A percentile compares a stretch with the other conserved stretches of the same genome.
These are phyloP conservation scores for Emydocephalus ijimae DNA, from an alignment of 2,113 vertebrate genomes.

Conservation along the genomic window DNA sequence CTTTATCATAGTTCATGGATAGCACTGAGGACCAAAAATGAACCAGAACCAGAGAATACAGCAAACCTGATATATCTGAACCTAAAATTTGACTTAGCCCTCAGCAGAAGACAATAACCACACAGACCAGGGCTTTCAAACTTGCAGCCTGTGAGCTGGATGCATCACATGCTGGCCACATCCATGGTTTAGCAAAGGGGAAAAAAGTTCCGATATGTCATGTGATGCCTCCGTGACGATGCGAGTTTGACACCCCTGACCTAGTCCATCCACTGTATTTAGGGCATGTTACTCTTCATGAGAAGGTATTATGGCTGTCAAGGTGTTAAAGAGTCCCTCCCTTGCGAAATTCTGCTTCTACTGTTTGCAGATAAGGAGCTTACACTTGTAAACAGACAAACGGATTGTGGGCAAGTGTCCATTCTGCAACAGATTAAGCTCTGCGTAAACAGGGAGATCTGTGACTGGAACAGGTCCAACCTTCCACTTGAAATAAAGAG, in stretches of 20 bases:
- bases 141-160: rapidly evolving
- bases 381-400: neutral
- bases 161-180: no score
- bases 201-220: no score
- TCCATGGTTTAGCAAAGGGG: no score
- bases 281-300: neutral
- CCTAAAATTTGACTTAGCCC: neutral
- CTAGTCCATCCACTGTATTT: neutral
- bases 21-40: neutral
- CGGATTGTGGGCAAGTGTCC: neutral
- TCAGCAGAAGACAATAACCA: neutral
- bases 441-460: neutral
- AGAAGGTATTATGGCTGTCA: neutral
- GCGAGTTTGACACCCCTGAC: no score
- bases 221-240: no score
- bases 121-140: no score
- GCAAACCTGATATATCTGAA: neutral
- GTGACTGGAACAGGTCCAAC: neutral
- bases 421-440: neutral
- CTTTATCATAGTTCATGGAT: neutral
- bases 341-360: neutral
- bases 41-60: neutral
- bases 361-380: neutral
- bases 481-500: neutral
- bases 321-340: neutral